Conservation (phyloP, 1,140 invertebrate genomes). For the Copidosoma floridanum region DNA sequence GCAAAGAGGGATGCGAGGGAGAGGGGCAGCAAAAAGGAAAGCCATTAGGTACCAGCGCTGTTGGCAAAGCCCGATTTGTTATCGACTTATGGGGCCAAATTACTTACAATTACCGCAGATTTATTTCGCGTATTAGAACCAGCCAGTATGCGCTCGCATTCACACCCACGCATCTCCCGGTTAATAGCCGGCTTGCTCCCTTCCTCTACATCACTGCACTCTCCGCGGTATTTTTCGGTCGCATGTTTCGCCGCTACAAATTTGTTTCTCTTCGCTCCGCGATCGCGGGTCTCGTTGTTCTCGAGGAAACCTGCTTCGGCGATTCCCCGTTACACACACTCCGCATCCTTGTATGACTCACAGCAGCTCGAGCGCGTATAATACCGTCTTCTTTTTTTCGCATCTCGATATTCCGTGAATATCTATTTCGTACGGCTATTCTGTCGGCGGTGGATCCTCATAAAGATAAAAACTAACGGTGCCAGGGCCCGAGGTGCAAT, state of each 20-base stretch:
- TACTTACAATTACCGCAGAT: conserved; percentile 58
- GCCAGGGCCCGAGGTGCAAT: conserved; percentile 47
- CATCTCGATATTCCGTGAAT: conserved; percentile 44
- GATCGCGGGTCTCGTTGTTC: no score
- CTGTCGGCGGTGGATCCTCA: conserved; percentile 40
- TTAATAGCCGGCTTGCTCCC: conserved; percentile 45
- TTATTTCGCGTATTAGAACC: conserved; percentile 54
- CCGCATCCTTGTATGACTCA: no score
- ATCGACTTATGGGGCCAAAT: conserved; percentile 56
- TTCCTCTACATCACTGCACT: background rate
- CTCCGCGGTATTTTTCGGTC: background rate
- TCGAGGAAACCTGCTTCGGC: no score
- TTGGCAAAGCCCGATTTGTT: conserved; percentile 56
- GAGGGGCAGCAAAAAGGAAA: no score
- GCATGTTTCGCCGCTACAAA: no score
- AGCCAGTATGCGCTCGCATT: no score
- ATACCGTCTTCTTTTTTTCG: no score
- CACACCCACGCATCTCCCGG: conserved; percentile 48
- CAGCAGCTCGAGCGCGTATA: no score
- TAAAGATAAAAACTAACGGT: conserved; percentile 56
- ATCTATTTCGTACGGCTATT: conserved; percentile 49
- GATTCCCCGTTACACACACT: no score
- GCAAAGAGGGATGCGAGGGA: no score
- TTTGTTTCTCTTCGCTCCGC: no score
- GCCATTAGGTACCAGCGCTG: no score